A percentile compares a stretch with the other conserved stretches of the same genome.
These are phyloP conservation scores for Mus minutoides DNA, from an alignment of 2,797 vertebrate genomes.

Conservation along the genomic window DNA sequence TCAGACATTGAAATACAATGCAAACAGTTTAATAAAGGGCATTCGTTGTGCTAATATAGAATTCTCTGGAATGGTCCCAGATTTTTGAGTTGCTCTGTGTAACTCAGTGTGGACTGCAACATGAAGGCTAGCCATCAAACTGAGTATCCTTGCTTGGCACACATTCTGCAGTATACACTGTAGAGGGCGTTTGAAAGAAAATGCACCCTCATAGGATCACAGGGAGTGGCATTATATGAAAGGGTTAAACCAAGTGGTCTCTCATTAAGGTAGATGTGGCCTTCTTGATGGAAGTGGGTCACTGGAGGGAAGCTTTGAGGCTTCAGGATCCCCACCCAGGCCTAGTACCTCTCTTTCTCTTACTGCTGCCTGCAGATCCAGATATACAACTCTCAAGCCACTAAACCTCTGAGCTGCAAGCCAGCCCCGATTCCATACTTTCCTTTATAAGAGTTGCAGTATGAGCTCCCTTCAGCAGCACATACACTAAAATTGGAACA, in stretches of 20 bases:
- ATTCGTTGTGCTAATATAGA: not conserved
- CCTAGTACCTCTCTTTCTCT: not conserved
- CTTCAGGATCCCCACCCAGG: not conserved
- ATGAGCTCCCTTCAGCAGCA: too few species aligned
- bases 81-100: not conserved
- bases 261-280: not conserved
- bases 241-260: not conserved
- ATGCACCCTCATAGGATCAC: too few species aligned
- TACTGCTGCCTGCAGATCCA: not conserved
- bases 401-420: not conserved
- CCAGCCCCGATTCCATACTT: too few species aligned
- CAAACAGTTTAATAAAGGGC: not conserved
- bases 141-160: not conserved
- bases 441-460: too few species aligned
- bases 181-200: not conserved
- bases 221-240: not conserved
- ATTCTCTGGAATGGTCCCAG: not conserved
- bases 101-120: not conserved
- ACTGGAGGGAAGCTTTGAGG: not conserved
- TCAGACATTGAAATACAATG: not conserved
- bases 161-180: not conserved
- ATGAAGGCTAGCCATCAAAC: not conserved
- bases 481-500: too few species aligned
- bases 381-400: not conserved
- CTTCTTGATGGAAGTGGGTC: not conserved